Evolutionary conservation across 2,888 invertebrate species (phyloP).

Genomic region (Himalopsyche anomala): DNA sequence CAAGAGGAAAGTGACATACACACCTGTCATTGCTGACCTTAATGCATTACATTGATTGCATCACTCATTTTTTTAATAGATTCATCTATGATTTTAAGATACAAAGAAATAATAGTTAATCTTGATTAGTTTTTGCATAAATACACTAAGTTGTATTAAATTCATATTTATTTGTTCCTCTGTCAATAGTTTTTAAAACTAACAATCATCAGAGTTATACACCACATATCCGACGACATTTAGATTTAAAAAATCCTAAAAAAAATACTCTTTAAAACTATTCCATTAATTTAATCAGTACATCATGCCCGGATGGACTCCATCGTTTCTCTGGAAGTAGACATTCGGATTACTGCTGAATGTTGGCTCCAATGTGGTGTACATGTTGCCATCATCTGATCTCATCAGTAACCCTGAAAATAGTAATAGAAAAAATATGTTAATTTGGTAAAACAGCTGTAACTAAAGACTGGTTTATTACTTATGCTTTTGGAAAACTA

Average conservation of each 20-base stretch:
- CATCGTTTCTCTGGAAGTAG: constrained; percentile 88
- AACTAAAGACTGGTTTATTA: background rate
- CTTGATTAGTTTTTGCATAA: too few relatives aligned
- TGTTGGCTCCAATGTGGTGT: constrained; percentile 90
- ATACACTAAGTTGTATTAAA: too few relatives aligned
- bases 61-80: too few relatives aligned
- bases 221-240: background rate
- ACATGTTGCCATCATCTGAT: constrained; percentile 89
- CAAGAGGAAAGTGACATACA: too few relatives aligned
- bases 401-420: constrained; percentile 85
- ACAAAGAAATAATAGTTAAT: too few relatives aligned
- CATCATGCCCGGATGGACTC: constrained; percentile 93
- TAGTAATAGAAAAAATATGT: background rate
- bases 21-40: too few relatives aligned
- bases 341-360: constrained; percentile 94
- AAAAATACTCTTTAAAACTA: background rate
- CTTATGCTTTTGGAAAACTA: background rate
- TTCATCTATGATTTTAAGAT: too few relatives aligned
- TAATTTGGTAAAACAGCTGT: too few relatives aligned
- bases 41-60: too few relatives aligned
- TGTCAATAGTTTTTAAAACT: background rate
- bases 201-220: background rate
- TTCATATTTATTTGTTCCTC: too few relatives aligned
- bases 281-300: constrained; percentile 77
- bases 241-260: background rate